These are phyloP conservation scores for Notarius lentiginosus DNA, from an alignment of 2,113 vertebrate species.

Conservation along the genomic window DNA sequence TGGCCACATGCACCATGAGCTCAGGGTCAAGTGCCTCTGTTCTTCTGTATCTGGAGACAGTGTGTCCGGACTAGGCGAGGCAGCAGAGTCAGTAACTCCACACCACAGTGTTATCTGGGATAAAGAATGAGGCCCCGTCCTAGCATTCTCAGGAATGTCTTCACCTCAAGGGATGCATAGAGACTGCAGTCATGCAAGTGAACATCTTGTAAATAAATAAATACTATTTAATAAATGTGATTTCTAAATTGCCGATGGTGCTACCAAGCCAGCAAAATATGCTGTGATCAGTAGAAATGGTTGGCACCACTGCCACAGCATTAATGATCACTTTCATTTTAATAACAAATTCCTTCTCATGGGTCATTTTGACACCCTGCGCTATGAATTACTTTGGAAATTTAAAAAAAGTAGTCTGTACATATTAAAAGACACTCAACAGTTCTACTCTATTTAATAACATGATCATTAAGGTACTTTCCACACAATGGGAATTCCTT, in stretches of 20 bases:
- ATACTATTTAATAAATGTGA: not conserved
- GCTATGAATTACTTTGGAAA: not conserved
- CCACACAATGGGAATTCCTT: not conserved
- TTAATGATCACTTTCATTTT: not conserved
- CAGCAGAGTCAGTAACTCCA: constrained; percentile 28
- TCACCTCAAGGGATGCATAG: constrained; percentile 23
- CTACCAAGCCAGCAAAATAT: not conserved
- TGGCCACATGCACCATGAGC: constrained; percentile 33
- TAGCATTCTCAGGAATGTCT: constrained; percentile 35
- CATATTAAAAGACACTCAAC: not conserved
- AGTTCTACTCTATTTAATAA: not conserved
- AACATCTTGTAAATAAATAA: not conserved
- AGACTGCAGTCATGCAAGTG: not conserved
- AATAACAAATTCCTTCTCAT: not conserved
- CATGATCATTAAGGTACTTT: not conserved
- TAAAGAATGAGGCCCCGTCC: constrained; percentile 27
- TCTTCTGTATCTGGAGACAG: constrained; percentile 44
- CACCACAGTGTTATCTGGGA: constrained; percentile 45
- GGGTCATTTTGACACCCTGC: not conserved
- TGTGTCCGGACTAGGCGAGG: constrained; percentile 34
- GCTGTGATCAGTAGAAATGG: not conserved
- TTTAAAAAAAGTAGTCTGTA: not conserved
- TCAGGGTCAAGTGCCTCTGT: constrained; percentile 36
- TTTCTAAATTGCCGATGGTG: not conserved
- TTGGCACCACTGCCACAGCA: not conserved